Evolutionary conservation across 1,140 invertebrate species (phyloP), one percentile per base, ranked within the genome.

Genomic region (Yoshiicerus persimilis): DNA sequence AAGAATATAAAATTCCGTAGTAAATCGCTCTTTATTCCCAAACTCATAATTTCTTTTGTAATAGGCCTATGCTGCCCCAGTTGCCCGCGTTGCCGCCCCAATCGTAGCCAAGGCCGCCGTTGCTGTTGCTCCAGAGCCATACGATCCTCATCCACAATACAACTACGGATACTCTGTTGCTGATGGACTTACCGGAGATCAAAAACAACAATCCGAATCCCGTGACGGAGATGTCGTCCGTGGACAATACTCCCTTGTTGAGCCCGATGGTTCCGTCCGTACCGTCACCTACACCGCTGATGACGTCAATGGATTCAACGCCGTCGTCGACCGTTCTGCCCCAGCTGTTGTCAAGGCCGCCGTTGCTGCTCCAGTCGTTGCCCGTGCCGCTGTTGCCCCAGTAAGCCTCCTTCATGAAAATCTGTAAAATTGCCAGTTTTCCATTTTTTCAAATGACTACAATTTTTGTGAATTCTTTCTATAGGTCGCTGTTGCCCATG

Each of bases 261-360:
- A 94, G 36, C 92, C 93, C 5, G 93, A 96, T 91, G 95, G 95
- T 64, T 95, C 94, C 90, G 93, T 94, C 90, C 94, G 95, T 88
- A 95, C 95, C 90, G 95, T 96, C 80, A 94, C 95, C 47, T 96
- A 96, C 92, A 95, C 95, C 41, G 95, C 95, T 87, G 95, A 96
- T 91, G 94, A 95, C n/a, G 93, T 96, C 91, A 95, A 94, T 90
- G 88, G 95, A 90, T 95, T 96, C 92, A 94, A 95, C 92, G 95
- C 95, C 1, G 92, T 95, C 27, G 94, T 96, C 9, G 93, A 93
- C 83, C 93, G 93, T 10, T 86, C 85, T 84, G 94, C 95, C 90
- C 93, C 93, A 5, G 83, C 83, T 30, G 83, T 84, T 41, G 84
- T 62, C 84, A 85, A 85, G 84, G 80, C n/a, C 34, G 36, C n/a